phyloP scores from a whole-genome alignment of 2,888 invertebrate genomes.

The Trissolcus brochymenae region DNA sequence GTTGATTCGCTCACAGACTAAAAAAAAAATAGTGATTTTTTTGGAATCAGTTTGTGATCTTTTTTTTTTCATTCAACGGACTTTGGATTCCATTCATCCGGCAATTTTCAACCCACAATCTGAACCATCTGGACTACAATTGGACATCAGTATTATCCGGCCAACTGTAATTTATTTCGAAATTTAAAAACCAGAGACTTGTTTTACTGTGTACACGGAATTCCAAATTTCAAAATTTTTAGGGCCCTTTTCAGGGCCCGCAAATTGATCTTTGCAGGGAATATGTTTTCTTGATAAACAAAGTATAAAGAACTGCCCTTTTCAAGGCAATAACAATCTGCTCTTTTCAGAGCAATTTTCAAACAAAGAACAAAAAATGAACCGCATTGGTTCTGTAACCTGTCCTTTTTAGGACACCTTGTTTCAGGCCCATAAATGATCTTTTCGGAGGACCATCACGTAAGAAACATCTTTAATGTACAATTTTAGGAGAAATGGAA shows the following conservation, averaged over 20 bases:
- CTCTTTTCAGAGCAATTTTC: conserved; percentile 52
- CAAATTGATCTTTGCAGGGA: conserved; percentile 60
- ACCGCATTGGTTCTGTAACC: not conserved
- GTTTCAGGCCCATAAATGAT: not conserved
- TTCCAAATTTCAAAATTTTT: conserved; percentile 50
- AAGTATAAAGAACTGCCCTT: conserved; percentile 55
- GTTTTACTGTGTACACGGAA: not conserved
- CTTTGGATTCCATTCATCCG: not conserved
- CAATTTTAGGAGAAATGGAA: not conserved
- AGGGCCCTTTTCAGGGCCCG: conserved; percentile 70
- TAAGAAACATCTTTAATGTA: not conserved
- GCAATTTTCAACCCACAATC: not conserved
- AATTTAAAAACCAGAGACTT: not conserved
- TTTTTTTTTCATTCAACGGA: not conserved
- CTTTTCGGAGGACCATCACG: not conserved
- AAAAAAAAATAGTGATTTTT: not conserved
- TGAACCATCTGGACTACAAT: not conserved
- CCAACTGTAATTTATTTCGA: not conserved
- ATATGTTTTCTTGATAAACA: conserved; percentile 33
- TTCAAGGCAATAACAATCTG: conserved; percentile 57
- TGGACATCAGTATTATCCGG: not conserved
- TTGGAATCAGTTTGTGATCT: not conserved
- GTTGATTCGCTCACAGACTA: too few relatives aligned
- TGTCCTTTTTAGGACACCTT: not conserved
- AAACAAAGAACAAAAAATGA: not conserved